Conservation (phyloP, 1,140 invertebrate genomes). For the Drosophila micromelanica region DNA sequence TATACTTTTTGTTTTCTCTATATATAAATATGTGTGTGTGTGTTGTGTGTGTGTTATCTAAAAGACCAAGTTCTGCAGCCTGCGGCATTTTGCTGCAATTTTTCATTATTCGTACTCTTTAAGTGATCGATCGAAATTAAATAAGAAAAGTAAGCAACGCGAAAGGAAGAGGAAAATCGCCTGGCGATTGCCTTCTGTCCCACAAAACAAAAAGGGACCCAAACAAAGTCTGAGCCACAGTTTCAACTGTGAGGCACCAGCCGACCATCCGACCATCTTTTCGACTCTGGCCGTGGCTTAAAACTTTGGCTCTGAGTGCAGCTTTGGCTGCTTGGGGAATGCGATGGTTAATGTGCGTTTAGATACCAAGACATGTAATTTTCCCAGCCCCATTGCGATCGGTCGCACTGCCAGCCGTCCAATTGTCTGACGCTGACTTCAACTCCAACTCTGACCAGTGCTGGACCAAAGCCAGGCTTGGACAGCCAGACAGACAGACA, state of each 20-base stretch:
- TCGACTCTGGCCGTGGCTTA: constrained; percentile 3
- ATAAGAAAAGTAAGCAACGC: constrained; percentile 76
- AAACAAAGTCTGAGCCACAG: neutral
- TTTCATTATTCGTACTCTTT: constrained; percentile 79
- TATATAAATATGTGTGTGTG: neutral
- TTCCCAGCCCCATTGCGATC: constrained; percentile 57
- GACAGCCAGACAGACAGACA: constrained; percentile 27
- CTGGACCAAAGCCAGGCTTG: constrained; percentile 2
- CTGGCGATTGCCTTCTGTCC: constrained; percentile 26
- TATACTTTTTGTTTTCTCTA: constrained; percentile 10
- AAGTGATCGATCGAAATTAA: constrained; percentile 82
- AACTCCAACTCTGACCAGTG: neutral
- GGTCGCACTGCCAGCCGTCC: constrained; percentile 19
- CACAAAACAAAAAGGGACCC: constrained; percentile 42
- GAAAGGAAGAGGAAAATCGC: constrained; percentile 58
- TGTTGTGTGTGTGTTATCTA: constrained; percentile 49
- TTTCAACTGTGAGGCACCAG: too few relatives aligned
- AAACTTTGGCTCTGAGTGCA: neutral
- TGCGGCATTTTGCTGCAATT: constrained; percentile 68
- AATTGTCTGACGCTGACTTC: constrained; percentile 22
- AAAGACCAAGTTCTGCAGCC: constrained; percentile 49
- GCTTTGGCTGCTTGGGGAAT: constrained; percentile 42
- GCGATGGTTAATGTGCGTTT: constrained; percentile 81
- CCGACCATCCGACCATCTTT: neutral
- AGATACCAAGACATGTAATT: constrained; percentile 80